Evolutionary conservation across 2,888 invertebrate genomes (phyloP), one percentile per base, ranked within the genome.

Genomic region (Eupeodes latifasciatus): DNA sequence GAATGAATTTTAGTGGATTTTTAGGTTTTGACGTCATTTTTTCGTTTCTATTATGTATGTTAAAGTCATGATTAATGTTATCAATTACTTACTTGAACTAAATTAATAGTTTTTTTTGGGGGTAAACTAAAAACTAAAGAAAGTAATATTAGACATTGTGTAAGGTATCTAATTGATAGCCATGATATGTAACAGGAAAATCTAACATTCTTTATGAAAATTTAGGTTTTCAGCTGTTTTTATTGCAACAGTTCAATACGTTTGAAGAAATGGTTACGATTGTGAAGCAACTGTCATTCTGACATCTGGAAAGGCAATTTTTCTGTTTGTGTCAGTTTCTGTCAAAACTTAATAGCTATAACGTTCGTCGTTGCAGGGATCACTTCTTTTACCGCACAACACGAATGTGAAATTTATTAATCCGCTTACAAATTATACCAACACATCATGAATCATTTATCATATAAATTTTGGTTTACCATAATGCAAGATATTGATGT

Each of bases 1-100:
- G 19, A 40, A 64, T 34, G 49, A 75, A 49, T 49, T 49, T 36
- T 11, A 9, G 59, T 49, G 66, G 47, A 66, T 66, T 27, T 66
- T 14, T 66, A 49, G 59, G 59, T 27, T 49, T 49, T 59, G 14
- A 53, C n/a, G 51, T 69, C 5, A 16, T 57, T 49, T 19, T 14
- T 67, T 51, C 57, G n/a, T 64, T 57, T 40, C 5, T 9, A 11
- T 40, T 47, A 14, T 1, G 3, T 49, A 51, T n/a, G 27, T 16
- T 72, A 7, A 3, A 57, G 47, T 7, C 19, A 44, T n/a, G 5
- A 72, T 72, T 44, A 72, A 72, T 72, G 34, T 27, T 47, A 71
- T 55, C 44, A 44, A 53, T 55, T 55, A 71, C 55, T 55, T 19
- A 55, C 5, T 66, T 55, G 36, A 16, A 55, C 40, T 19, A 55